These are phyloP conservation scores for Megaustenia siamemsis DNA, from an alignment of 2,888 invertebrate genomes.

Conservation along the genomic window DNA sequence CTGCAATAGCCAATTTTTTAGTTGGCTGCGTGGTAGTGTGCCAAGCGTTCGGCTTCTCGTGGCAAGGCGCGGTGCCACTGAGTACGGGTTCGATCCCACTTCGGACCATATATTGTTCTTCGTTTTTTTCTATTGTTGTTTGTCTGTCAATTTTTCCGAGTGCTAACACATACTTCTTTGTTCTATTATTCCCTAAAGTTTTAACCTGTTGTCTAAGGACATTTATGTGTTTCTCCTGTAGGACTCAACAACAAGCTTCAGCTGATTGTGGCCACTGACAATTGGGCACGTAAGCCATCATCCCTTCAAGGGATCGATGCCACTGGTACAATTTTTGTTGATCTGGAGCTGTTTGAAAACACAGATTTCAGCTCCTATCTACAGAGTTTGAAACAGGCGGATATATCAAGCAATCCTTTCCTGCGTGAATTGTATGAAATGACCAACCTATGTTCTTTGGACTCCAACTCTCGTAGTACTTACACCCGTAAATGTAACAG, in stretches of 20 bases:
- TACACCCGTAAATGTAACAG: conserved; percentile 60
- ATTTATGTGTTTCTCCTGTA: conserved; percentile 12
- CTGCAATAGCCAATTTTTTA: too few species aligned
- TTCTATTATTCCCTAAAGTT: too few species aligned
- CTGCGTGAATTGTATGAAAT: conserved; percentile 71
- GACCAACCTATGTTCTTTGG: conserved; percentile 70
- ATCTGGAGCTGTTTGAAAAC: conserved; percentile 55
- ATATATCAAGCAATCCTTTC: conserved; percentile 63
- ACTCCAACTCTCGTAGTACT: conserved; percentile 59
- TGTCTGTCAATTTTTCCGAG: too few species aligned
- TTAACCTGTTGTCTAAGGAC: background rate
- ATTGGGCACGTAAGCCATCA: conserved; percentile 61
- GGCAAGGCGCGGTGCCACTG: too few species aligned
- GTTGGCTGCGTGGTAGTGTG: too few species aligned
- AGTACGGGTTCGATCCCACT: too few species aligned
- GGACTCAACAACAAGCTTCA: conserved; percentile 60
- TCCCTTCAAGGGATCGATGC: conserved; percentile 63
- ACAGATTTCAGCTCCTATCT: conserved; percentile 62
- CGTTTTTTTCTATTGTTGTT: too few species aligned
- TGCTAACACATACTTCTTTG: too few species aligned
- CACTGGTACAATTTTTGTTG: conserved; percentile 66
- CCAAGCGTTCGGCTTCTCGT: too few species aligned
- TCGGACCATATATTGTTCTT: too few species aligned
- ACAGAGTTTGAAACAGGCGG: conserved; percentile 49
- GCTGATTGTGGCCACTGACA: conserved; percentile 66